These are phyloP conservation scores for Homarus gammarus DNA, from an alignment of 2,888 invertebrate genomes.

Conservation along the genomic window DNA sequence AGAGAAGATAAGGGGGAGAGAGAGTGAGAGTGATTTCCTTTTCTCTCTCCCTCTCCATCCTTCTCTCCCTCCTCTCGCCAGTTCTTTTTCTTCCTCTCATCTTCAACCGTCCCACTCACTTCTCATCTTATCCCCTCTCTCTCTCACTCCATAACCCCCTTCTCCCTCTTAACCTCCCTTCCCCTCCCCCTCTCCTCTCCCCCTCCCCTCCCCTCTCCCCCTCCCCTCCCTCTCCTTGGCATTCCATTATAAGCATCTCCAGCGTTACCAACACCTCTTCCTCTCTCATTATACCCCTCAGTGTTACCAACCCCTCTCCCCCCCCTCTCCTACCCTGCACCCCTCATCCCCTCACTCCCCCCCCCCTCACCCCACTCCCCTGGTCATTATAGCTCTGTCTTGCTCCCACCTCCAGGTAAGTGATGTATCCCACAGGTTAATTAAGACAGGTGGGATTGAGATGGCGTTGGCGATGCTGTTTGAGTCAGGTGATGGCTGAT, in stretches of 20 bases:
- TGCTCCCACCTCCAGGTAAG: too few species aligned
- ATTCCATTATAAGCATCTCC: too few species aligned
- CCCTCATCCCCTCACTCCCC: background rate
- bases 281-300: background rate
- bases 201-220: too few species aligned
- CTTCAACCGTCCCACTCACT: background rate
- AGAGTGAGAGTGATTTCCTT: conserved; percentile 7
- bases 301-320: background rate
- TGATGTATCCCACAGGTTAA: too few species aligned
- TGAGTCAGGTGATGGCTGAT: too few species aligned
- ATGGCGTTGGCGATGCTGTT: too few species aligned
- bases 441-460: too few species aligned
- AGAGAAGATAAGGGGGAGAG: conserved; percentile 27
- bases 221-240: background rate
- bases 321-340: background rate
- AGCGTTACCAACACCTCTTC: background rate
- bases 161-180: background rate
- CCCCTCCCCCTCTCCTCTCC: background rate
- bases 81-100: background rate
- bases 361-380: background rate
- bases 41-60: background rate
- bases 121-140: background rate
- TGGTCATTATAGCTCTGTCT: too few species aligned
- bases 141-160: background rate
- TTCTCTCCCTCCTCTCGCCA: background rate